Evolutionary conservation across 2,113 vertebrate genomes (phyloP).

Genomic region (Sitta europaea): DNA sequence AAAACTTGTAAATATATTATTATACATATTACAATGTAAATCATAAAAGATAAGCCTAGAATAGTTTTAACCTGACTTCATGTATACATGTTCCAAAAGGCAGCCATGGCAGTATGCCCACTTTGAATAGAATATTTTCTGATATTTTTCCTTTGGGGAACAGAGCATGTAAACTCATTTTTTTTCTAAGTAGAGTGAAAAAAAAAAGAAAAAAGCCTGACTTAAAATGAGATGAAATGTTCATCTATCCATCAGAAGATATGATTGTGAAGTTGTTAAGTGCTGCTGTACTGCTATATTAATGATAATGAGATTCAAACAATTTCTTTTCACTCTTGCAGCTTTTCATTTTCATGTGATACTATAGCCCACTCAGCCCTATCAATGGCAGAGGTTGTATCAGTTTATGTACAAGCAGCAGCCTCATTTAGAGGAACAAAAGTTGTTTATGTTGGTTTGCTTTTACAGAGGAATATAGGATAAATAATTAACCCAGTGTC

Average conservation of each 20-base stretch:
- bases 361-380: not conserved
- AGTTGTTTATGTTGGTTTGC: not conserved
- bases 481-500: not conserved
- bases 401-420: not conserved
- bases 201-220: not conserved
- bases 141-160: not conserved
- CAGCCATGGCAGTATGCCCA: not conserved
- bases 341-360: not conserved
- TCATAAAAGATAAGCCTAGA: not conserved
- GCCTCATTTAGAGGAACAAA: not conserved
- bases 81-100: not conserved
- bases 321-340: slow-evolving; percentile 5
- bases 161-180: not conserved
- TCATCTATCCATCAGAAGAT: slow-evolving; percentile 1
- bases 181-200: not conserved
- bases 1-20: not conserved
- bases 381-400: not conserved
- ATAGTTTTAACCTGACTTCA: not conserved
- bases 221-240: not conserved
- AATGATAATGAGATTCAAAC: slow-evolving; percentile 38
- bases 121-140: not conserved
- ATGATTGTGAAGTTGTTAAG: not conserved
- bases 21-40: not conserved
- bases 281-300: not conserved
- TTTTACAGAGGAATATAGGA: not conserved